Conservation (phyloP, 2,113 vertebrate species). For the Geothlypis trichas region DNA sequence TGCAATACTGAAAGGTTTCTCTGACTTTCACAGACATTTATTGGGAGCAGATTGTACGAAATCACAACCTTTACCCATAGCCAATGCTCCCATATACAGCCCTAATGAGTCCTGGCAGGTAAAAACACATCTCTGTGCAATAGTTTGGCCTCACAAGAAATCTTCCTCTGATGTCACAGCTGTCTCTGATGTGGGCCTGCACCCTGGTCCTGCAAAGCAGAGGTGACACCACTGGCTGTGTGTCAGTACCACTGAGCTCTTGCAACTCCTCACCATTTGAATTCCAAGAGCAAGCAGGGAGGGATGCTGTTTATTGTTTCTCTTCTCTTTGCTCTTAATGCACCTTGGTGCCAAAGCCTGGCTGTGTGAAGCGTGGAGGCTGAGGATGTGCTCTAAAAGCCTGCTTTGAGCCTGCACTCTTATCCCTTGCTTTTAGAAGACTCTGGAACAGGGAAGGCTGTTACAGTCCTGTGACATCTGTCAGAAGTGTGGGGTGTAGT, state of each 20-base stretch:
- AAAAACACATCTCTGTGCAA: not conserved
- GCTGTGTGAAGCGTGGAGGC: not conserved
- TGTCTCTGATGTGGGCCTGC: not conserved
- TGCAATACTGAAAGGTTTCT: not conserved
- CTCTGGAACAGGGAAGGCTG: not conserved
- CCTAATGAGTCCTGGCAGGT: not conserved
- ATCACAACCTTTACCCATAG: not conserved
- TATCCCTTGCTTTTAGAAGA: not conserved
- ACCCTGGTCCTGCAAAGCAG: not conserved
- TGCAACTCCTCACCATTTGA: not conserved
- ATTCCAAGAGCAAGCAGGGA: not conserved
- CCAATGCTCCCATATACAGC: rapidly evolving
- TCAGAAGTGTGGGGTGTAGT: not conserved
- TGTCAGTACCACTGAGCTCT: not conserved
- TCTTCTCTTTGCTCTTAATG: not conserved
- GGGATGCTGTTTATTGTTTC: not conserved
- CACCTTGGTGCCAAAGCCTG: not conserved
- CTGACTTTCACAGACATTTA: not conserved
- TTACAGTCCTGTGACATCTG: not conserved
- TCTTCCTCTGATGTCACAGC: not conserved
- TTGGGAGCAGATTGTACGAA: not conserved
- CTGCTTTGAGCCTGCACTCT: not conserved
- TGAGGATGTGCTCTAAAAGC: not conserved
- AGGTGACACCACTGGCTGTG: not conserved
- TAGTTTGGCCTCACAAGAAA: not conserved